Percentiles rank a stretch among this genome's conserved stretches.
Conservation (phyloP, 2,113 vertebrate species). For the Aegithalos caudatus region DNA sequence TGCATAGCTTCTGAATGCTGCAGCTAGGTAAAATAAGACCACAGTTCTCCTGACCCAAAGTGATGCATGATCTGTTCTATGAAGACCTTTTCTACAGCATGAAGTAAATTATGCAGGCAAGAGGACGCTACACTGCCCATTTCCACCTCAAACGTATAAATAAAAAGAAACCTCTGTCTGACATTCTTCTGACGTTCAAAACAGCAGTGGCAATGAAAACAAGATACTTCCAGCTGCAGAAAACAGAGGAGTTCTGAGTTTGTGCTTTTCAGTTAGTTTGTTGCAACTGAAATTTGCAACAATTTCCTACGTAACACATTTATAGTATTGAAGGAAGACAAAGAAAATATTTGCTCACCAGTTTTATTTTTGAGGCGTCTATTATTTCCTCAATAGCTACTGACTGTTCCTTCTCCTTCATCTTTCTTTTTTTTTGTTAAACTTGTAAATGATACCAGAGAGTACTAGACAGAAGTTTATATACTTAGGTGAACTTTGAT, state of each 20-base stretch:
- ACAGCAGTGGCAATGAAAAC: neutral
- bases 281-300: neutral
- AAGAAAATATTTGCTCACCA: constrained; percentile 71
- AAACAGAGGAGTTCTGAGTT: neutral
- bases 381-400: constrained; percentile 69
- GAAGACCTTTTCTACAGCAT: neutral
- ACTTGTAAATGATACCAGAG: neutral
- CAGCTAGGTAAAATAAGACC: neutral
- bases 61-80: neutral
- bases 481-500: constrained; percentile 84
- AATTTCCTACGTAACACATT: neutral
- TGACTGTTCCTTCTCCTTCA: constrained; percentile 69
- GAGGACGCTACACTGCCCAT: neutral
- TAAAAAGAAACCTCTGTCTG: neutral
- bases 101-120: neutral
- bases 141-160: neutral
- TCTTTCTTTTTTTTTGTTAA: constrained; percentile 64
- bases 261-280: neutral
- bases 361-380: constrained; percentile 72
- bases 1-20: neutral
- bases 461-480: constrained; percentile 62
- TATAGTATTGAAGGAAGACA: constrained; percentile 29
- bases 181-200: neutral
- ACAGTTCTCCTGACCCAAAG: neutral
- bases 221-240: neutral